Base-by-base conservation (phyloP, 2,113 vertebrate genomes). In the Micromys minutus region DNA sequence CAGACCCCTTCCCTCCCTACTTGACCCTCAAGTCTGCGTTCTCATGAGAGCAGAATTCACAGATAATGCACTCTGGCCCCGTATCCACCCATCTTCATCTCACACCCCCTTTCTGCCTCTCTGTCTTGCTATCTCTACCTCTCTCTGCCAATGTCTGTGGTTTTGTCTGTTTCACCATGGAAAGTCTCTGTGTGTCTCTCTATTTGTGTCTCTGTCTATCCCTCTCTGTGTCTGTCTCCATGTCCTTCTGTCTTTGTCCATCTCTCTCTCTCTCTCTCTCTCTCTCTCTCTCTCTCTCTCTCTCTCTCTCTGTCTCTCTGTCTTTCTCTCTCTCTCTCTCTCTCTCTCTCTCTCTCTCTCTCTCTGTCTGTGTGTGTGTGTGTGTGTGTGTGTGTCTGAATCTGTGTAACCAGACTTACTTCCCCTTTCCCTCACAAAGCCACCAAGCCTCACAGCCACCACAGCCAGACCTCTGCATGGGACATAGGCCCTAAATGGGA, bases 11-110 rank as follows among this genome's bases (percentile, higher is more conserved):
- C 47, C 8, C 12, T 19, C 6, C 63, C 55, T 39, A 4, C 39
- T 26, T 63, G 6, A 57, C 2, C 4, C 13, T 6, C 13, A 9
- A n/a, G 0, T 39, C 45, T 26, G 16, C 16, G 31, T 65, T 2
- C 6, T 63, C 22, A 8, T 4, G n/a, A 84, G 24, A 29, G 59
- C 34, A 39, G 17, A 29, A 6, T 21, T 34, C 22, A 10, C n/a
- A 16, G 57, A 65, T 16, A 31, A 16, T 31, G 2, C 9, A 0
- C 7, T 0, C 63, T 34, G 36, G 55, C 26, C 5, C 45, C 42
- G 36, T 12, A 36, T 10, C 47, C 17, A 3, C 2, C 80, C 63
- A 29, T 52, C 61, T 36, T 50, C 7, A 39, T 31, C 24, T 61
- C 59, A 34, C 57, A 31, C 5, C 7, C 7, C 5, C 2, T 15